Percentiles rank a stretch among this genome's conserved stretches.
phyloP scores from a whole-genome alignment of 2,797 vertebrate genomes.

The Aotus griseimembra region DNA sequence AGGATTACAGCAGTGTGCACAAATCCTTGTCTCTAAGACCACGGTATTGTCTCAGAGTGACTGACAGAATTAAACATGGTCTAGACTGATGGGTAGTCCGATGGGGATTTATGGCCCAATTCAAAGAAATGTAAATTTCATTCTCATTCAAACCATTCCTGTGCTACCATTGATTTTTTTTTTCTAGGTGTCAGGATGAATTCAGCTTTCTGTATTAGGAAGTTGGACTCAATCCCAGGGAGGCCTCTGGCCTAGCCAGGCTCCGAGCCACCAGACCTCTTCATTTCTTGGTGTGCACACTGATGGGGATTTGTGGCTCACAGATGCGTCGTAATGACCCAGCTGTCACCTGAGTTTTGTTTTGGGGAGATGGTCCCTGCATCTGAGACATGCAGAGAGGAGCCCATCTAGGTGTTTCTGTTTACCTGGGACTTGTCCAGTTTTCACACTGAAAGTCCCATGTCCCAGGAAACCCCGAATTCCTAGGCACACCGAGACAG shows the following conservation, averaged over 20 bases:
- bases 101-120: conserved; percentile 43
- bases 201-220: conserved; percentile 26
- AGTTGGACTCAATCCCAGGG: not conserved
- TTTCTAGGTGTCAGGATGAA: conserved; percentile 46
- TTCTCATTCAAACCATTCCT: conserved; percentile 60
- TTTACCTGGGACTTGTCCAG: not conserved
- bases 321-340: rapidly evolving
- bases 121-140: conserved; percentile 63
- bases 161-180: not conserved
- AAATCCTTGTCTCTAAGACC: conserved; percentile 46
- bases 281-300: not conserved
- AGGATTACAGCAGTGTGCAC: conserved; percentile 29
- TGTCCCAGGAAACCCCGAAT: not conserved
- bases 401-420: not conserved
- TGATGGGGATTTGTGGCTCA: not conserved
- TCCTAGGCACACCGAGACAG: not conserved
- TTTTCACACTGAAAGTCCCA: not conserved
- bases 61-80: conserved; percentile 60
- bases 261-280: not conserved
- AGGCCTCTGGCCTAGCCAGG: not conserved
- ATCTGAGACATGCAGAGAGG: not conserved
- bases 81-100: conserved; percentile 30
- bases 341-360: not conserved
- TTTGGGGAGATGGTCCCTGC: not conserved
- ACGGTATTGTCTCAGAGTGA: conserved; percentile 13